Percentiles rank a stretch among this genome's conserved stretches.
Evolutionary conservation across 2,113 vertebrate genomes (phyloP).

Genomic region (Andinoacara biseriatus): DNA sequence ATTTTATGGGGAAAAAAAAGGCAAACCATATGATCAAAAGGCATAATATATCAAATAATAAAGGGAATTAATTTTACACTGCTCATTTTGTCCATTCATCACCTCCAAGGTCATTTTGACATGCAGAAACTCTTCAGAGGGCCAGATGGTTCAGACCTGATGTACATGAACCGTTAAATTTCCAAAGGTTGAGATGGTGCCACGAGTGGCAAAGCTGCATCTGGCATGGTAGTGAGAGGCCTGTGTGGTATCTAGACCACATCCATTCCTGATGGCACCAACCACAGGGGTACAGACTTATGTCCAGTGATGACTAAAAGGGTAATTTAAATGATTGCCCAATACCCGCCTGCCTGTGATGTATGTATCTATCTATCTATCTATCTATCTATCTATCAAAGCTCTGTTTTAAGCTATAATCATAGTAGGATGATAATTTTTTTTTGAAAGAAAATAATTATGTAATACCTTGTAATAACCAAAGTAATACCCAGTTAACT

Average conservation of each 20-base stretch:
- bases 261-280: conserved; percentile 77
- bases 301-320: conserved; percentile 47
- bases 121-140: conserved; percentile 50
- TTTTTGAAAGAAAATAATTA: background rate
- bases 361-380: background rate
- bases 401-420: background rate
- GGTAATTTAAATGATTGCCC: conserved; percentile 24
- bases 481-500: background rate
- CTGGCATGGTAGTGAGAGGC: conserved; percentile 70
- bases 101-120: conserved; percentile 58
- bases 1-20: background rate
- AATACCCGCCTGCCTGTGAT: background rate
- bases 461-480: background rate
- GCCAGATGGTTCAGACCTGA: conserved; percentile 79
- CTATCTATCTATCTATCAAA: background rate
- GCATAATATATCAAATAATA: background rate
- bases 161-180: conserved; percentile 81
- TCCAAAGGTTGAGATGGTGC: conserved; percentile 77
- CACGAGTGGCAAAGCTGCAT: conserved; percentile 80
- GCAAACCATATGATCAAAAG: background rate
- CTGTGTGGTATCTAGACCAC: conserved; percentile 76
- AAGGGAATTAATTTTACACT: conserved; percentile 14
- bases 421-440: background rate
- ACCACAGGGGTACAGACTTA: conserved; percentile 68
- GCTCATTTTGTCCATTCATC: conserved; percentile 34